Percentiles rank a stretch among this genome's conserved stretches.
Evolutionary conservation across 2,888 invertebrate genomes (phyloP).

Genomic region (Proisotoma minuta): DNA sequence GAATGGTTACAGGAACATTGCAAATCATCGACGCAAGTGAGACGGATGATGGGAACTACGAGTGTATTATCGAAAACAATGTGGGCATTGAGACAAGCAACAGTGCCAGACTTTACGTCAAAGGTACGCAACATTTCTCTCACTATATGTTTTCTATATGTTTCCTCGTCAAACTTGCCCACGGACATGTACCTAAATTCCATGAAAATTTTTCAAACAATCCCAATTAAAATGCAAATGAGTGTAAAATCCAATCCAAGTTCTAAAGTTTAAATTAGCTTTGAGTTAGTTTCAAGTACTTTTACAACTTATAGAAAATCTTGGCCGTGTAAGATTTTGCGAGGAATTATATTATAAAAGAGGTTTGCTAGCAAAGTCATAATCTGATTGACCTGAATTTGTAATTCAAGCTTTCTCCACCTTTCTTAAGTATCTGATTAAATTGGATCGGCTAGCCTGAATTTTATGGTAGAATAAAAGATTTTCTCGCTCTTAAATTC

Average conservation of each 20-base stretch:
- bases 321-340: too few relatives aligned
- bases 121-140: conserved; percentile 60
- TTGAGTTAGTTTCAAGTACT: too few relatives aligned
- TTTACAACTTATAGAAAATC: too few relatives aligned
- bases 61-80: conserved; percentile 90
- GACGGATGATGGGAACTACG: conserved; percentile 90
- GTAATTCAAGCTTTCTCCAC: too few relatives aligned
- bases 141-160: neutral
- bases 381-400: too few relatives aligned
- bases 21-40: conserved; percentile 86
- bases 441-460: too few relatives aligned
- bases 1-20: conserved; percentile 63
- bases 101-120: conserved; percentile 77
- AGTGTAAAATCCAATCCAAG: neutral
- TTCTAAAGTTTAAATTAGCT: too few relatives aligned
- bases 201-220: neutral
- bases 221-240: neutral
- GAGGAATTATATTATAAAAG: too few relatives aligned
- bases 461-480: too few relatives aligned
- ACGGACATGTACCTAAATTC: neutral
- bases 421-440: too few relatives aligned
- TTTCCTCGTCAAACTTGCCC: neutral
- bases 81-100: conserved; percentile 91
- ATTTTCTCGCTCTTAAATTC: too few relatives aligned
- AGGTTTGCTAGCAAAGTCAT: too few relatives aligned